Evolutionary conservation across 1,140 invertebrate genomes (phyloP).

Genomic region (Geopemphigus sp.): DNA sequence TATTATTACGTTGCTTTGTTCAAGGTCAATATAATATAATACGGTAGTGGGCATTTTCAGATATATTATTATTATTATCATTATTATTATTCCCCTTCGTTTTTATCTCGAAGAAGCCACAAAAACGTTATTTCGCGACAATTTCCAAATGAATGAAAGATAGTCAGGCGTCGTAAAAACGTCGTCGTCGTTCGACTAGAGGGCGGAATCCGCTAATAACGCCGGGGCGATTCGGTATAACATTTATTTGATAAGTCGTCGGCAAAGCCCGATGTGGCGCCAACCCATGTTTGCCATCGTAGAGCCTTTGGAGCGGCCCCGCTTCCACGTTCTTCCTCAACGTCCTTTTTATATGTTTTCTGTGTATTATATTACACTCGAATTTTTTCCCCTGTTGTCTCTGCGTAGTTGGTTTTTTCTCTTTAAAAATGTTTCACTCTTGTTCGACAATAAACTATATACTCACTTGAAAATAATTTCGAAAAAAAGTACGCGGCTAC

Average conservation of each 20-base stretch:
- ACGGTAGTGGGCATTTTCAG: conserved; percentile 2
- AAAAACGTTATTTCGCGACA: conserved; percentile 34
- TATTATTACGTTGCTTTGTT: not conserved
- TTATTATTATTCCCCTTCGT: not conserved
- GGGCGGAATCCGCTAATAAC: conserved; percentile 45
- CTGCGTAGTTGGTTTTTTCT: not conserved
- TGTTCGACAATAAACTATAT: not conserved
- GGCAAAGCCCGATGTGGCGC: conserved; percentile 36
- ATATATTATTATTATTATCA: not conserved
- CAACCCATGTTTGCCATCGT: not conserved
- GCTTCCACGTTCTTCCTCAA: not conserved
- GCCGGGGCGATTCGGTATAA: conserved; percentile 35
- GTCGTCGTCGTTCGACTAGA: conserved; percentile 32
- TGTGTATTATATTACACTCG: conserved; percentile 10
- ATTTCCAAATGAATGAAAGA: conserved; percentile 30
- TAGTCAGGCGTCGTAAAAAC: conserved; percentile 43
- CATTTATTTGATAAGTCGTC: conserved; percentile 50
- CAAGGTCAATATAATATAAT: conserved; percentile 19
- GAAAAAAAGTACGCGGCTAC: not conserved
- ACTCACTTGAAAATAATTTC: not conserved
- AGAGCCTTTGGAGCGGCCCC: not conserved
- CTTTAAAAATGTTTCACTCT: not conserved
- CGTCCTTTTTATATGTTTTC: conserved; percentile 29
- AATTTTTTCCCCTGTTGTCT: not conserved
- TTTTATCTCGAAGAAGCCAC: conserved; percentile 3